A percentile compares a stretch with the other conserved stretches of the same genome.
These are phyloP conservation scores for Platichthys stellatus DNA, from an alignment of 2,113 vertebrate species.

Conservation along the genomic window DNA sequence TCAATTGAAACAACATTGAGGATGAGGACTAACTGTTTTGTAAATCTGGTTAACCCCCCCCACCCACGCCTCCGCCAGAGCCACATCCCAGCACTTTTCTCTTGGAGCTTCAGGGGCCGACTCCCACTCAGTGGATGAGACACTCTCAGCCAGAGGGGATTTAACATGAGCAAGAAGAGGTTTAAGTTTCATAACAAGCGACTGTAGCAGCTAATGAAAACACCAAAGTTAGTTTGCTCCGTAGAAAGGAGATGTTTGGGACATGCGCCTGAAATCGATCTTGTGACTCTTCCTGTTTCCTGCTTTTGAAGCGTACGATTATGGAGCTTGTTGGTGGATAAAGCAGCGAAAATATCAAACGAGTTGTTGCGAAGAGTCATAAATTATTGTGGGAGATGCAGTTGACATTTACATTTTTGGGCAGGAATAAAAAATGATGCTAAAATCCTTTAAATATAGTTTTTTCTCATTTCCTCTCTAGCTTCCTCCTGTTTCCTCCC, in stretches of 20 bases:
- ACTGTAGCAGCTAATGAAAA: neutral
- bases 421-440: neutral
- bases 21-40: too few species aligned
- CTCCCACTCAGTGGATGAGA: too few species aligned
- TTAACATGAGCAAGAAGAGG: neutral
- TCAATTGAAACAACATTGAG: too few species aligned
- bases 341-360: neutral
- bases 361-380: neutral
- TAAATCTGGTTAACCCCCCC: too few species aligned
- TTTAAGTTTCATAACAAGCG: neutral
- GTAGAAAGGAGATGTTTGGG: too few species aligned
- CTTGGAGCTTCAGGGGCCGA: neutral
- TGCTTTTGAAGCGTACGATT: neutral
- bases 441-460: too few species aligned
- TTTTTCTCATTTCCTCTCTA: too few species aligned
- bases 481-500: too few species aligned
- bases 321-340: neutral
- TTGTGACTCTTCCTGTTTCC: neutral
- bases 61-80: too few species aligned
- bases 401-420: neutral
- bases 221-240: neutral
- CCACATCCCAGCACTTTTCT: neutral
- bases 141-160: neutral
- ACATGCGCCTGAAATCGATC: conserved; percentile 1
- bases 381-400: neutral